Evolutionary conservation across 2,888 invertebrate genomes (phyloP).

Genomic region (Phengaris arion): DNA sequence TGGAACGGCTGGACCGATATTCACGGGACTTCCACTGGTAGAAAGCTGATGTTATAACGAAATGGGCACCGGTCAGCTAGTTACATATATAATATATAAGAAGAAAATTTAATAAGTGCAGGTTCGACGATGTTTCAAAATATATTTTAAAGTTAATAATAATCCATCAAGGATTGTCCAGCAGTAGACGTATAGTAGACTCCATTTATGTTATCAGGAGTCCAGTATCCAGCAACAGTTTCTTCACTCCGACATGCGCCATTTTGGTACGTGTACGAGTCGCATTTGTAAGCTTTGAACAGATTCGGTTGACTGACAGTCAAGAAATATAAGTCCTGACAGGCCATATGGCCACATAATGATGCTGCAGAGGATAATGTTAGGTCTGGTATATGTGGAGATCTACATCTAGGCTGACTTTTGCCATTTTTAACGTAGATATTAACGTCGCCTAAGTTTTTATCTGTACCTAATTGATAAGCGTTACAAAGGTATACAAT

Average conservation of each 20-base stretch:
- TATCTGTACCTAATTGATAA: conserved; percentile 71
- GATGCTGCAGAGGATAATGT: conserved; percentile 63
- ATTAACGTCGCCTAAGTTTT: conserved; percentile 76
- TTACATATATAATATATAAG: no score
- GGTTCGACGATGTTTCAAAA: conserved; percentile 35
- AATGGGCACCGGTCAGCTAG: no score
- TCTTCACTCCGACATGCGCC: conserved; percentile 53
- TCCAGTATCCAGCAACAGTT: conserved; percentile 63
- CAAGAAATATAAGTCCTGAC: conserved; percentile 60
- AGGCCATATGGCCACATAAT: conserved; percentile 63
- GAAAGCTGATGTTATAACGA: no score
- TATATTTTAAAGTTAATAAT: conserved; percentile 37
- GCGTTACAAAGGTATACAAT: conserved; percentile 81
- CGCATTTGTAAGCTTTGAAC: conserved; percentile 61
- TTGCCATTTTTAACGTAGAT: conserved; percentile 80
- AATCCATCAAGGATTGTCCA: conserved; percentile 37
- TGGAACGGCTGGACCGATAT: no score
- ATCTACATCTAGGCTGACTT: conserved; percentile 77
- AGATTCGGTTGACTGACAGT: conserved; percentile 57
- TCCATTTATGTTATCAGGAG: conserved; percentile 63
- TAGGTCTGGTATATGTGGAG: conserved; percentile 58
- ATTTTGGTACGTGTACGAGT: conserved; percentile 53
- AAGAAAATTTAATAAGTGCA: no score
- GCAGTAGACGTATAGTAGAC: conserved; percentile 65
- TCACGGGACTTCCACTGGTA: no score